Evolutionary conservation across 2,797 vertebrate species (phyloP), one percentile per base, ranked within the genome.

Genomic region (Thripadectes ignobilis): DNA sequence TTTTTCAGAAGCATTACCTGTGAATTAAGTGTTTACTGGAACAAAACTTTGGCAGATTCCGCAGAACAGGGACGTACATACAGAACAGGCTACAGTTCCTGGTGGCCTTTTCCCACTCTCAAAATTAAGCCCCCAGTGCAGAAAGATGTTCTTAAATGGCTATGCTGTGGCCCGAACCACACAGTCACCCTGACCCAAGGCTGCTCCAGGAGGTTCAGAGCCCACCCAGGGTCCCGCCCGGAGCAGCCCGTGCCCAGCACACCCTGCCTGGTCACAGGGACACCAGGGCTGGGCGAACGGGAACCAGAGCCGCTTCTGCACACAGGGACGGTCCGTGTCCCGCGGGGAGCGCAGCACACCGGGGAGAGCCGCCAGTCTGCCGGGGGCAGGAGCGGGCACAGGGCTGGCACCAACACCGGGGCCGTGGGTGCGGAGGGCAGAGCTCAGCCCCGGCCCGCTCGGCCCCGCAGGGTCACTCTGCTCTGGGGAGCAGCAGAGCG

Each of bases 401-500:
- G 1, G 10, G 46, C 5, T 6, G 48, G 3, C 26, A 21, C 4
- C 2, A 7, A 18, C 2, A 9, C 38, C 7, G 0, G 2, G 23
- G 18, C 30, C 85, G 45, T 10, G 45, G 43, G 29, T 1, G 20
- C 52, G 2, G 39, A 38, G 30, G 49, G 10, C 39, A 39, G 15
- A 19, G 13, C 18, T 5, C 77, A 9, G 77, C 43, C 46, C 72
- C 2, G 6, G 39, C 4, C 12, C 46, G 39, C 46, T 68, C 2
- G 6, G 39, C 4, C 12, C 46, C 23, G 3, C 0, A 0, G 49
- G 39, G 38, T 23, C 9, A 19, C 14, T 10, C 0, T 2, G 4
- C 59, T 30, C 61, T 2, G 48, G 18, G 26, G 19, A 11, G 0
- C 10, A 38, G 45, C 14, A 45, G 27, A 57, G 4, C 51, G 20